Conservation (phyloP, 2,888 invertebrate species). For the Lysandra bellargus region DNA sequence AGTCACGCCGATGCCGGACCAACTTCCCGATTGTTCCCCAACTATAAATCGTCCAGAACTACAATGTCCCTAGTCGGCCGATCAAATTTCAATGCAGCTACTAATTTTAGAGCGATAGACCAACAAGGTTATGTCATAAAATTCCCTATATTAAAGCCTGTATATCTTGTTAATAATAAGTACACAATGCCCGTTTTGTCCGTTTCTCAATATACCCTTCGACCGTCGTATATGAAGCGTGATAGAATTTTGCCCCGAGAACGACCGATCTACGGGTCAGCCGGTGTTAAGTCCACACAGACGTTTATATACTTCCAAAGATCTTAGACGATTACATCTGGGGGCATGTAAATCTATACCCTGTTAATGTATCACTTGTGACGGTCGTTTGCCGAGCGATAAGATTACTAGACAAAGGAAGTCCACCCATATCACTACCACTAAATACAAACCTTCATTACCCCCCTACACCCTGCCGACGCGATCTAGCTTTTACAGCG, state of each 20-base stretch:
- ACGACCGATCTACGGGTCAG: not conserved
- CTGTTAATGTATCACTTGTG: slow-evolving; percentile 73
- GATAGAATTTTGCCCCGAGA: not conserved
- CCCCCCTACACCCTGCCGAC: slow-evolving; percentile 53
- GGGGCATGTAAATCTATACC: slow-evolving; percentile 58
- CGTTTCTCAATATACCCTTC: not conserved
- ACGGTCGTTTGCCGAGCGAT: slow-evolving; percentile 69
- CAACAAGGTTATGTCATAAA: not conserved
- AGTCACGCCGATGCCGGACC: slow-evolving; percentile 74
- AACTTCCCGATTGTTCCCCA: slow-evolving; percentile 47
- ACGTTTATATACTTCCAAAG: slow-evolving; percentile 4
- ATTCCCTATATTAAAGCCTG: not conserved
- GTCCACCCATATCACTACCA: slow-evolving; percentile 78
- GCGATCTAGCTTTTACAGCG: slow-evolving; percentile 55
- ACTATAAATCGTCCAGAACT: slow-evolving; percentile 29
- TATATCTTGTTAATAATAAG: too few relatives aligned
- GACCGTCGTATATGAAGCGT: not conserved
- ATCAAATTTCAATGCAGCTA: slow-evolving; percentile 15
- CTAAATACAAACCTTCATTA: slow-evolving; percentile 76
- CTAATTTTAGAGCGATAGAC: not conserved
- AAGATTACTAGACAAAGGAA: slow-evolving; percentile 80
- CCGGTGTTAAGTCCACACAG: not conserved
- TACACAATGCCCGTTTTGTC: not conserved
- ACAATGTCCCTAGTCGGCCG: not conserved
- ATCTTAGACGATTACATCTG: not conserved